A percentile compares a stretch with the other conserved stretches of the same genome.
Evolutionary conservation across 2,113 vertebrate species (phyloP).

Genomic region (Phalacrocorax pelagicus): DNA sequence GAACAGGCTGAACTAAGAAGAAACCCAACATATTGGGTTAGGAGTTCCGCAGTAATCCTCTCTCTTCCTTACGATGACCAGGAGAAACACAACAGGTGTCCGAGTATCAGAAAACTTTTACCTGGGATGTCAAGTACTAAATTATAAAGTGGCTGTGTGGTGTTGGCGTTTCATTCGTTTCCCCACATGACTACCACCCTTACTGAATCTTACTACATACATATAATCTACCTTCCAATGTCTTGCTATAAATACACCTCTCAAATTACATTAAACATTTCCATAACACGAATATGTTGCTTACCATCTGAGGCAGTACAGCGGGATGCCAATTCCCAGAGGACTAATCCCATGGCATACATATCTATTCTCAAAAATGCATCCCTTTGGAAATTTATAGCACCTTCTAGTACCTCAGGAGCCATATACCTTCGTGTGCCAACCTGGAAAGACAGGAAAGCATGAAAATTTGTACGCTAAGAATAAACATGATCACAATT

Average conservation of each 20-base stretch:
- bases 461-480: accelerated
- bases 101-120: accelerated
- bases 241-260: neutral
- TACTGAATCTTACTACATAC: too few species aligned
- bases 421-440: conserved; percentile 98
- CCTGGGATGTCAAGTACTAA: neutral
- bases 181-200: neutral
- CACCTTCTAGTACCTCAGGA: conserved; percentile 97
- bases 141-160: accelerated
- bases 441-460: conserved; percentile 76
- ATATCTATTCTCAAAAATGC: conserved; percentile 97
- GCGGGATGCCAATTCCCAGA: conserved; percentile 92
- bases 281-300: neutral
- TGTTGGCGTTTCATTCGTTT: neutral
- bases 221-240: neutral
- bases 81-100: neutral
- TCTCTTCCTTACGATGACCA: neutral
- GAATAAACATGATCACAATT: accelerated
- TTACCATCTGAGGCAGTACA: conserved; percentile 96
- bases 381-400: conserved; percentile 98
- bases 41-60: neutral
- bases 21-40: accelerated
- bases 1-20: neutral
- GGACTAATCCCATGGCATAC: conserved; percentile 93
- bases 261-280: neutral